Evolutionary conservation across 2,113 vertebrate species (phyloP).

Genomic region (Notothenia rossii): DNA sequence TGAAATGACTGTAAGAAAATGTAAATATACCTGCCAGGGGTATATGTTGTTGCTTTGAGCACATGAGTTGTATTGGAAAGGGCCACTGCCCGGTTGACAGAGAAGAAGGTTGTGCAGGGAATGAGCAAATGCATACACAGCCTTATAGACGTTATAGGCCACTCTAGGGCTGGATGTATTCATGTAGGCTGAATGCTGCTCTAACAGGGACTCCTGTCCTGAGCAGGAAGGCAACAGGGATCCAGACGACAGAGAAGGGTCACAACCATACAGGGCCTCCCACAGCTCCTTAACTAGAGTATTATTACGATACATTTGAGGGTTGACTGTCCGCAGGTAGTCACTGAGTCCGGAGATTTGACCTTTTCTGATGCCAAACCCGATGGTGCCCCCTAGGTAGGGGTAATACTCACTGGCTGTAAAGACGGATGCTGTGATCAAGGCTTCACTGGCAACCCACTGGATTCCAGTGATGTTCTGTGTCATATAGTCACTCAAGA

Average conservation of each 20-base stretch:
- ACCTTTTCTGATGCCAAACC: slow-evolving; percentile 80
- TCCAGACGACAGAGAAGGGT: slow-evolving; percentile 27
- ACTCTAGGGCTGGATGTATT: slow-evolving; percentile 80
- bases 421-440: slow-evolving; percentile 82
- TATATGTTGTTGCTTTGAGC: slow-evolving; percentile 72
- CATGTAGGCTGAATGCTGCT: slow-evolving; percentile 77
- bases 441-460: slow-evolving; percentile 86
- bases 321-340: slow-evolving; percentile 77
- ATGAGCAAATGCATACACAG: slow-evolving; percentile 81
- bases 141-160: slow-evolving; percentile 82
- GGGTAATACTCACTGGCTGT: slow-evolving; percentile 77
- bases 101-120: slow-evolving; percentile 82
- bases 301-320: slow-evolving; percentile 73
- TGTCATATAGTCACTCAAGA: slow-evolving; percentile 80
- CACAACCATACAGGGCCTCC: slow-evolving; percentile 81
- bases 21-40: slow-evolving; percentile 82
- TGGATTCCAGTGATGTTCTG: slow-evolving; percentile 83
- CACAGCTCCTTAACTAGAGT: slow-evolving; percentile 79
- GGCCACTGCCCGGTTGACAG: slow-evolving; percentile 76
- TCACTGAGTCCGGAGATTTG: slow-evolving; percentile 74
- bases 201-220: slow-evolving; percentile 71
- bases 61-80: slow-evolving; percentile 81
- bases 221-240: slow-evolving; percentile 67
- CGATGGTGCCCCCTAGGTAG: slow-evolving; percentile 82
- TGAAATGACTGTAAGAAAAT: background rate